Conservation (phyloP, 2,113 vertebrate species). For the Melanerpes aurifrons region DNA sequence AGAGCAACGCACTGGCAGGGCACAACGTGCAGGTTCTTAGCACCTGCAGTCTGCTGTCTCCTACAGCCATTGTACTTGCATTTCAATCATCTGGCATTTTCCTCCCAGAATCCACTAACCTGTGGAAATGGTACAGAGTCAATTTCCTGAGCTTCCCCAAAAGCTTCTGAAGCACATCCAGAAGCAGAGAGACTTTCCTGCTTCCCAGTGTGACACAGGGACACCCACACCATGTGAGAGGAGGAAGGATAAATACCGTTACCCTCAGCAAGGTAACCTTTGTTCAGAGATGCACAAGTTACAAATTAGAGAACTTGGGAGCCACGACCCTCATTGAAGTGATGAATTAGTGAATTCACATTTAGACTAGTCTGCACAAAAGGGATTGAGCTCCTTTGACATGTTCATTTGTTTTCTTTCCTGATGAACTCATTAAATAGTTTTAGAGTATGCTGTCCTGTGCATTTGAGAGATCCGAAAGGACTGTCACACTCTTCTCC, state of each 20-base stretch:
- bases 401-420: not conserved
- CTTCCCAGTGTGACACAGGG: not conserved
- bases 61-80: not conserved
- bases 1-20: not conserved
- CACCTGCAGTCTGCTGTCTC: not conserved
- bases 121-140: not conserved
- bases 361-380: not conserved
- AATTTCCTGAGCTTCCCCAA: not conserved
- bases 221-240: accelerated
- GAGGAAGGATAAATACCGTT: not conserved
- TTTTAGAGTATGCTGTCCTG: not conserved
- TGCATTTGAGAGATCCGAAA: not conserved
- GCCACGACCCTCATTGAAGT: not conserved
- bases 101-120: not conserved
- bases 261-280: not conserved
- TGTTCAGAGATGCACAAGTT: not conserved
- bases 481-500: not conserved
- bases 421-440: not conserved
- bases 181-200: not conserved
- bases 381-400: not conserved
- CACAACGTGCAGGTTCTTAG: not conserved
- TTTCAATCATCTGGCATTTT: not conserved
- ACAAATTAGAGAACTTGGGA: not conserved
- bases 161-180: not conserved
- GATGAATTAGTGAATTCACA: not conserved